Percentiles rank a stretch among this genome's conserved stretches.
phyloP scores from a whole-genome alignment of 2,797 vertebrate genomes.

The Silurus aristotelis region DNA sequence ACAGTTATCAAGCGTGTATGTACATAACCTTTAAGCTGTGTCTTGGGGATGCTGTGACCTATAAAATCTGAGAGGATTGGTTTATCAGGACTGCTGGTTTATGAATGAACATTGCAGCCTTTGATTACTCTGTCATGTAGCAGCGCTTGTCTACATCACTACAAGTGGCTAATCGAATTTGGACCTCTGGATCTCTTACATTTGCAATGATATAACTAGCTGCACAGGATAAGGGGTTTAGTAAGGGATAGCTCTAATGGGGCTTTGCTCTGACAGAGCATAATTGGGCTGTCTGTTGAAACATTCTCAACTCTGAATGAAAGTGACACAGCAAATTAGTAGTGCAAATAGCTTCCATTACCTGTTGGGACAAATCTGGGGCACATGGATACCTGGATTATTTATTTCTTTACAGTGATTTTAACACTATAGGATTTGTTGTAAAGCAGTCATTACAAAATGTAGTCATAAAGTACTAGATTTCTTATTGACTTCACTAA shows the following conservation, averaged over 20 bases:
- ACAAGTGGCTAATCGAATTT: constrained; percentile 13
- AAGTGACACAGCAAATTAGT: constrained; percentile 54
- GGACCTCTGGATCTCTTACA: constrained; percentile 38
- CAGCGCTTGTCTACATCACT: neutral
- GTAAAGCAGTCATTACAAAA: neutral
- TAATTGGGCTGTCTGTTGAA: constrained; percentile 64
- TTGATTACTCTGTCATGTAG: neutral
- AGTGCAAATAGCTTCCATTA: constrained; percentile 54
- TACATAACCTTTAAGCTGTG: constrained; percentile 9
- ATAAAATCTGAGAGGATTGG: neutral
- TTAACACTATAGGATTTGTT: constrained; percentile 18
- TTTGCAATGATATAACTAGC: constrained; percentile 42
- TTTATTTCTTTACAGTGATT: constrained; percentile 57
- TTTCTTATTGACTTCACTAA: neutral
- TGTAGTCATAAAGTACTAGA: neutral
- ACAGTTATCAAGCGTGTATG: neutral
- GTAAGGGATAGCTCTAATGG: constrained; percentile 52
- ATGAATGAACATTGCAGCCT: neutral
- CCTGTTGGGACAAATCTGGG: constrained; percentile 50
- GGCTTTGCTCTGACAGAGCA: constrained; percentile 54
- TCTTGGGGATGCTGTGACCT: constrained; percentile 3
- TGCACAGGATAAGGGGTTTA: constrained; percentile 38
- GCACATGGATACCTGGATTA: constrained; percentile 47
- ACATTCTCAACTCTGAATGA: constrained; percentile 56
- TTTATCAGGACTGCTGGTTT: neutral